Evolutionary conservation across 2,888 invertebrate genomes (phyloP).

Genomic region (Himalopsyche japonica): DNA sequence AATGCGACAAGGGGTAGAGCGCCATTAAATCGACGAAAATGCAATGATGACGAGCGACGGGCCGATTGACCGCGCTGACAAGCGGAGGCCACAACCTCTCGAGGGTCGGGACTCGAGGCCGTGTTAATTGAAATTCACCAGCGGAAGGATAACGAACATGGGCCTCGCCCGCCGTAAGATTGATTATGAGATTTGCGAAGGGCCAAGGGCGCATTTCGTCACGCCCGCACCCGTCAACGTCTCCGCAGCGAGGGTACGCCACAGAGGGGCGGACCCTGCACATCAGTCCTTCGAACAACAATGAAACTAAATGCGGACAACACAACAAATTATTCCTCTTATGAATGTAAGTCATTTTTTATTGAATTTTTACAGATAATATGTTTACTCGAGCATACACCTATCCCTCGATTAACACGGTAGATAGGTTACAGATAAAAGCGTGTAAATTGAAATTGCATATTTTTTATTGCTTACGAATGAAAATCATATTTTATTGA

Average conservation of each 20-base stretch:
- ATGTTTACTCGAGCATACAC: no score
- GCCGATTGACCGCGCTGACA: background rate
- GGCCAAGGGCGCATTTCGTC: conserved; percentile 14
- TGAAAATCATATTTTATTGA: no score
- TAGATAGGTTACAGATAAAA: no score
- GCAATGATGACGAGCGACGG: background rate
- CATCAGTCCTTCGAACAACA: background rate
- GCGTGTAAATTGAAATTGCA: no score
- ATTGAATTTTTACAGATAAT: no score
- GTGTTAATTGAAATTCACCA: conserved; percentile 62
- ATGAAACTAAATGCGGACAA: no score
- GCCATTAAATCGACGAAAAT: background rate
- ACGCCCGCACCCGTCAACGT: background rate
- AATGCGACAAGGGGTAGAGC: background rate
- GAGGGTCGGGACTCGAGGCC: conserved; percentile 42
- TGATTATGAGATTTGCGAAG: conserved; percentile 36
- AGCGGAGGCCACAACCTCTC: conserved; percentile 10
- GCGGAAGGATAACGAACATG: conserved; percentile 58
- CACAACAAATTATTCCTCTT: no score
- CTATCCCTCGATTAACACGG: no score
- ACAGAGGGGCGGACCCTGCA: background rate
- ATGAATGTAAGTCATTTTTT: no score
- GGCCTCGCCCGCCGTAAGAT: conserved; percentile 19
- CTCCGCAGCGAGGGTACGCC: background rate
- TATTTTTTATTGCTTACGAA: no score